Evolutionary conservation across 2,888 invertebrate genomes (phyloP).

Genomic region (Laothoe populi): DNA sequence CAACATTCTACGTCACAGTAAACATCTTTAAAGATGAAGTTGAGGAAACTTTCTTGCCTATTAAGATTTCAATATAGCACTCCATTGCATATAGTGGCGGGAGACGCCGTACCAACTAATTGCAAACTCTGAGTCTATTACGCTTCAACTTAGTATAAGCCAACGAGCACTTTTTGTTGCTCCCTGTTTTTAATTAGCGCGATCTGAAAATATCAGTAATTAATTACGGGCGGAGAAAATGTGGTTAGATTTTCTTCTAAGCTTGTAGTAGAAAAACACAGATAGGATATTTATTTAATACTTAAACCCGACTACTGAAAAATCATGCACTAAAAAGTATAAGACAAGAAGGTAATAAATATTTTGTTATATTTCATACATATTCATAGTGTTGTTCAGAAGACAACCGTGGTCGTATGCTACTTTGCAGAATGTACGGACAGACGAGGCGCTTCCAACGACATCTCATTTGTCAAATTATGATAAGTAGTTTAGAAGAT

Average conservation of each 20-base stretch:
- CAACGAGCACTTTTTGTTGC: conserved; percentile 10
- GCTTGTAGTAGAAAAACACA: no score
- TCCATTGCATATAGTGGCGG: conserved; percentile 17
- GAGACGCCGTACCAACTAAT: conserved; percentile 10
- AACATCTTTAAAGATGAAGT: background rate
- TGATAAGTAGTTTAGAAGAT: no score
- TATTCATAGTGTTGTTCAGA: no score
- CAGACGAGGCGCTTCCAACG: no score
- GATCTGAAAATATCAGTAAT: conserved; percentile 19
- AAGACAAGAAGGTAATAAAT: no score
- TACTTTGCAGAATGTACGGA: no score
- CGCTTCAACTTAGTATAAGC: conserved; percentile 8
- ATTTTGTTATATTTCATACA: no score
- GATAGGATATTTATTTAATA: no score
- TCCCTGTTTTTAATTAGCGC: conserved; percentile 13
- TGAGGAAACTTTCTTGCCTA: conserved; percentile 8
- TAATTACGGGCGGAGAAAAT: background rate
- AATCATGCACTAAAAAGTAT: no score
- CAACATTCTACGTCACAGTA: background rate
- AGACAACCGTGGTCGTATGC: no score
- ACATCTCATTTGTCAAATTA: no score
- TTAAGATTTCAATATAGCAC: conserved; percentile 27
- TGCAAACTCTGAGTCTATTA: conserved; percentile 15
- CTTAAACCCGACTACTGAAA: no score
- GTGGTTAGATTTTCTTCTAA: background rate